phyloP scores from a whole-genome alignment of 2,113 vertebrate genomes.

The Gymnocephalus cernua region DNA sequence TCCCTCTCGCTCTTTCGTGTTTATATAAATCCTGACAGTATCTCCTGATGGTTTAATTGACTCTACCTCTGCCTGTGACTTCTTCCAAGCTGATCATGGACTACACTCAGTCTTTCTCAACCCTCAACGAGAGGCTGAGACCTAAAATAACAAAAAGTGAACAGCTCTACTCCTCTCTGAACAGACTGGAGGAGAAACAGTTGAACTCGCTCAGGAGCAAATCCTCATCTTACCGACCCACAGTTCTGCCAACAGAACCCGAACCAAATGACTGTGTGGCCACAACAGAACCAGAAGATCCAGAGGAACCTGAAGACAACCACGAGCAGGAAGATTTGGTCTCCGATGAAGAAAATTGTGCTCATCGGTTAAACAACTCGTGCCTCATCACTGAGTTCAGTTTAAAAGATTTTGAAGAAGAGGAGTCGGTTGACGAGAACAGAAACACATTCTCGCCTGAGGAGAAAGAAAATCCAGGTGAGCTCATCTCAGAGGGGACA shows the following conservation, averaged over 20 bases:
- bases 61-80: slow-evolving; percentile 1
- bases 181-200: slow-evolving; percentile 58
- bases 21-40: background rate
- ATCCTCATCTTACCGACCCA: background rate
- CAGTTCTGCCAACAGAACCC: slow-evolving; percentile 14
- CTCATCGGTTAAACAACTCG: background rate
- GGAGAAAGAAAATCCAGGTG: slow-evolving; percentile 47
- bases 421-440: slow-evolving; percentile 37
- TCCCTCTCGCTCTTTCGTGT: slow-evolving; percentile 10
- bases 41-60: slow-evolving; percentile 4
- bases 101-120: slow-evolving; percentile 56
- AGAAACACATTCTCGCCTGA: slow-evolving; percentile 23
- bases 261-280: background rate
- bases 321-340: slow-evolving; percentile 12
- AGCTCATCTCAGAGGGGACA: slow-evolving; percentile 8
- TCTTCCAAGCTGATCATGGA: slow-evolving; percentile 61
- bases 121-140: slow-evolving; percentile 65
- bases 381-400: slow-evolving; percentile 2
- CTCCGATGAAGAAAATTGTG: background rate
- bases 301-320: background rate
- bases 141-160: slow-evolving; percentile 53
- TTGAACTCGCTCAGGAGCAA: background rate
- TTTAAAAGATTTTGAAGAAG: slow-evolving; percentile 38
- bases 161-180: slow-evolving; percentile 59
- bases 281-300: background rate